Percentiles rank a stretch among this genome's conserved stretches.
Evolutionary conservation across 2,797 vertebrate genomes (phyloP).

Genomic region (Bradypodion pumilum): DNA sequence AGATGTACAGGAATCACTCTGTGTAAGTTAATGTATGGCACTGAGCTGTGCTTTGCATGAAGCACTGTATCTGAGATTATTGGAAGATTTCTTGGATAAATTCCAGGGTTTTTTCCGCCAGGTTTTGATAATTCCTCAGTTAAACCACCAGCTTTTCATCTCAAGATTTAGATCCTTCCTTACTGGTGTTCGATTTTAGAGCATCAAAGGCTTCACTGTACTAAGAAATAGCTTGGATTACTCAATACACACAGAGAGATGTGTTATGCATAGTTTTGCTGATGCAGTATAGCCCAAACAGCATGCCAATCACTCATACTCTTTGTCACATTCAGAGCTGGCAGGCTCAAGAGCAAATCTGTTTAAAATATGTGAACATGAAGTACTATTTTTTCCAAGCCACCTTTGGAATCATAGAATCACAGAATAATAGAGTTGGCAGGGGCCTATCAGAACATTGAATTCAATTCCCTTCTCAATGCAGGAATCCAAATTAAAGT

Average conservation of each 20-base stretch:
- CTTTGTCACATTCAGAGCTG: not conserved
- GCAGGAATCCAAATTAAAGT: too few species aligned
- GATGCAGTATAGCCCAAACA: constrained; percentile 20
- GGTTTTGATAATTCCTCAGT: constrained; percentile 31
- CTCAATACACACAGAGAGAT: constrained; percentile 15
- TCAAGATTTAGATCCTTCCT: constrained; percentile 11
- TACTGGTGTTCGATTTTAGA: constrained; percentile 23
- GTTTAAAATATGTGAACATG: not conserved
- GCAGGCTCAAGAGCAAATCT: constrained; percentile 25
- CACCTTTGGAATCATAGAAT: constrained; percentile 29
- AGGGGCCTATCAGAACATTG: too few species aligned
- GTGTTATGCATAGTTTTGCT: constrained; percentile 1
- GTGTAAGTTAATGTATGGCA: constrained; percentile 2
- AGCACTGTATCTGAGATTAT: not conserved
- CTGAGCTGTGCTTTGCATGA: constrained; percentile 16
- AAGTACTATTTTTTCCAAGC: not conserved
- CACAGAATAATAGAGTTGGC: too few species aligned
- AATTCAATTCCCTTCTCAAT: too few species aligned
- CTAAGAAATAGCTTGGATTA: constrained; percentile 19
- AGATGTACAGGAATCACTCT: constrained; percentile 18
- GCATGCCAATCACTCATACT: constrained; percentile 1
- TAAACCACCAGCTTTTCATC: constrained; percentile 2
- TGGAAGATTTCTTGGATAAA: constrained; percentile 30
- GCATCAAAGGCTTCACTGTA: constrained; percentile 18
- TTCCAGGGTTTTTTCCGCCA: constrained; percentile 37